phyloP scores from a whole-genome alignment of 1,140 invertebrate genomes.

The Campoletis sonorensis region DNA sequence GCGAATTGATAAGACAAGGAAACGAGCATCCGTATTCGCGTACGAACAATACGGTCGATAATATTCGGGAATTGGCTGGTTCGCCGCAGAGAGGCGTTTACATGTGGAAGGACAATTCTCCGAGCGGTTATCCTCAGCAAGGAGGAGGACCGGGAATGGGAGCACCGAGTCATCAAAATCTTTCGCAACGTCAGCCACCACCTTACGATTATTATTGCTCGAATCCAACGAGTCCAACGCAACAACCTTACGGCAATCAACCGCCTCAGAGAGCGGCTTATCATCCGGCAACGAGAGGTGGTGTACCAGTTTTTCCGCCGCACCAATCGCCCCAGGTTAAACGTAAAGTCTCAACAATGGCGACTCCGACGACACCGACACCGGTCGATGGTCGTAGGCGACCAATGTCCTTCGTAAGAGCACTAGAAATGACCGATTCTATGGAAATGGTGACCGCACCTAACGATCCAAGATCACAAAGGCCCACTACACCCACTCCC shows the following conservation, averaged over 20 bases:
- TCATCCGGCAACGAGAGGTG: constrained; percentile 80
- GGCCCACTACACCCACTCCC: constrained; percentile 81
- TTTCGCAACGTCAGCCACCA: constrained; percentile 67
- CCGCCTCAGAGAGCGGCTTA: constrained; percentile 72
- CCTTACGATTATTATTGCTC: constrained; percentile 81
- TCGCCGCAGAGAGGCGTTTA: constrained; percentile 90
- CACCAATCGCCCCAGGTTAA: constrained; percentile 81
- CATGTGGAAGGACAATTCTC: constrained; percentile 88
- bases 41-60: constrained; percentile 78
- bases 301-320: constrained; percentile 83
- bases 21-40: constrained; percentile 76
- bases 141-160: constrained; percentile 65
- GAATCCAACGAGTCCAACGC: constrained; percentile 87
- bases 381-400: constrained; percentile 77
- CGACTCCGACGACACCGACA: constrained; percentile 73
- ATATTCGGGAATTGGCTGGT: constrained; percentile 87
- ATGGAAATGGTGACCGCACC: constrained; percentile 82
- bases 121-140: constrained; percentile 69
- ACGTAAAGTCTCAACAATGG: constrained; percentile 75
- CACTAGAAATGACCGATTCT: constrained; percentile 92
- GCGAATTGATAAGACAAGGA: constrained; percentile 86
- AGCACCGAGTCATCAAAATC: constrained; percentile 66
- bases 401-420: constrained; percentile 95
- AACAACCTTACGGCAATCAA: constrained; percentile 75
- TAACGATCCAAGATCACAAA: constrained; percentile 56